These are phyloP conservation scores for Salmo trutta DNA, from an alignment of 2,797 vertebrate genomes.

Conservation along the genomic window DNA sequence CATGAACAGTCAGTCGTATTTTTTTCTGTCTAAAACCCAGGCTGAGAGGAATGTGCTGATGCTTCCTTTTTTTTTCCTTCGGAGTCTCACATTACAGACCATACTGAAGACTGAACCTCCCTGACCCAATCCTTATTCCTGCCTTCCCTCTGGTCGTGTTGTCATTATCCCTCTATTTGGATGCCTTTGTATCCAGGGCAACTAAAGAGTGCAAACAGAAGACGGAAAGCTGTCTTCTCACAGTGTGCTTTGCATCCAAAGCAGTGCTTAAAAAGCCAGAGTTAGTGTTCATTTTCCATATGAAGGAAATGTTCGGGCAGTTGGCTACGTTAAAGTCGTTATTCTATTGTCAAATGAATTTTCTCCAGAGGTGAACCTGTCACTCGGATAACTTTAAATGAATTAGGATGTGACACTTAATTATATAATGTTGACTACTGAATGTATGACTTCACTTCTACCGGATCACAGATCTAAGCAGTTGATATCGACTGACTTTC, in stretches of 20 bases:
- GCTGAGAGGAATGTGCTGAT: conserved; percentile 79
- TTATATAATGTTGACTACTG: background rate
- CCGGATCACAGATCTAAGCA: background rate
- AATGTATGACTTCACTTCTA: background rate
- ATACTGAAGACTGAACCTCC: conserved; percentile 73
- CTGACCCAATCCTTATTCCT: conserved; percentile 55
- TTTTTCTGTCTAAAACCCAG: conserved; percentile 57
- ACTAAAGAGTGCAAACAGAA: conserved; percentile 58
- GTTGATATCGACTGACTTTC: background rate
- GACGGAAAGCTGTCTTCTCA: conserved; percentile 60
- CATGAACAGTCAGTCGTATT: conserved; percentile 40
- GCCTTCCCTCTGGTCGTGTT: conserved; percentile 40
- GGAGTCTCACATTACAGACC: conserved; percentile 71
- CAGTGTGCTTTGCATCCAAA: conserved; percentile 22
- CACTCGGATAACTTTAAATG: background rate
- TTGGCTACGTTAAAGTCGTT: background rate
- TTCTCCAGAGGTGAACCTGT: background rate
- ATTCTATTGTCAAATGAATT: background rate
- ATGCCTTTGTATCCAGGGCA: conserved; percentile 67
- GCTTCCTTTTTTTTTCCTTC: conserved; percentile 66
- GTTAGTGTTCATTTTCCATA: conserved; percentile 15
- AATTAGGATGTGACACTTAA: background rate
- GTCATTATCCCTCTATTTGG: conserved; percentile 70
- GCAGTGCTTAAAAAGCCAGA: conserved; percentile 25
- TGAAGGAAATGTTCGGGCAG: background rate